Conservation (phyloP, 23 tunicate species). For the Styela plicata region DNA sequence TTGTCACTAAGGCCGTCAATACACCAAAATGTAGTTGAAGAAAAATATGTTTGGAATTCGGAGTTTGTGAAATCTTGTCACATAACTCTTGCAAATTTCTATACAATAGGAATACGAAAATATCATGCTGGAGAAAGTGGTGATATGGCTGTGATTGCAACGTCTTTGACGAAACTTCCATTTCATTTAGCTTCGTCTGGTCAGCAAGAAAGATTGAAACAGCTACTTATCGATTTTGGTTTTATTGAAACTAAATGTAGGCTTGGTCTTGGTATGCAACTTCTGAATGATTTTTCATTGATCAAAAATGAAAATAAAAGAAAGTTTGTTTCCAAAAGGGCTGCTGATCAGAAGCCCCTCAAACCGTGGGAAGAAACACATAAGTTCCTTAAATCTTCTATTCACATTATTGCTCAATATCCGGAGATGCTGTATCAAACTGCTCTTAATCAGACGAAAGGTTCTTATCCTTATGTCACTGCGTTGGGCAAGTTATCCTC, state of each 20-base stretch:
- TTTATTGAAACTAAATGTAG: conserved; percentile 6
- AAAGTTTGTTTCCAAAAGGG: background rate
- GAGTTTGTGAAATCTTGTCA: conserved; percentile 1
- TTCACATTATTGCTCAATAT: conserved; percentile 9
- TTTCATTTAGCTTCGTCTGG: conserved; percentile 11
- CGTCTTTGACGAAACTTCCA: conserved; percentile 14
- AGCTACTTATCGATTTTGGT: background rate
- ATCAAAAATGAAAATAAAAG: background rate
- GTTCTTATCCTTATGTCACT: background rate
- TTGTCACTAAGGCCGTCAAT: background rate
- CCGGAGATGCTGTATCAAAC: conserved; percentile 19
- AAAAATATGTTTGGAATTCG: background rate
- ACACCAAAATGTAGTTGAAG: conserved; percentile 5
- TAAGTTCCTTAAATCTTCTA: conserved; percentile 1
- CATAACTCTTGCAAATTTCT: conserved; percentile 1
- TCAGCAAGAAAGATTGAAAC: background rate
- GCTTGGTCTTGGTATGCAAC: conserved; percentile 13
- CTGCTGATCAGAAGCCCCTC: background rate
- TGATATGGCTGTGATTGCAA: background rate
- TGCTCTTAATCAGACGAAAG: conserved; percentile 13
- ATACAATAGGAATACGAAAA: background rate
- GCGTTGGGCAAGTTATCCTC: background rate
- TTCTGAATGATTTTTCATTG: conserved; percentile 20
- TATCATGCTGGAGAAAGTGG: too few relatives aligned
- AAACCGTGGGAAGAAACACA: conserved; percentile 22